Conservation (phyloP, 2,113 vertebrate species). For the Bujurquina vittata region DNA sequence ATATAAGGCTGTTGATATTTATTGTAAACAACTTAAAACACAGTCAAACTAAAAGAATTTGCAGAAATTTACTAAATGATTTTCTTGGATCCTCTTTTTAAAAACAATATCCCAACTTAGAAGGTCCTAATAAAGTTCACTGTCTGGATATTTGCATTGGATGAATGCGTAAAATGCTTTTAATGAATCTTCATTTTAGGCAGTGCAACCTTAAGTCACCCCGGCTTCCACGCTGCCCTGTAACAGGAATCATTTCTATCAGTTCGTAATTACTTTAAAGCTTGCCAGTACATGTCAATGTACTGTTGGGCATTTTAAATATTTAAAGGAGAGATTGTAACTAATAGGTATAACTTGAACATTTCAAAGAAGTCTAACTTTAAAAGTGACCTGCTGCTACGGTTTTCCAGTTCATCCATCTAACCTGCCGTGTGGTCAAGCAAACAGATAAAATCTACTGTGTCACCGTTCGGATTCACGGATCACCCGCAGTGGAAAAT, state of each 20-base stretch:
- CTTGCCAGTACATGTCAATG: conserved; percentile 45
- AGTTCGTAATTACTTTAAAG: conserved; percentile 11
- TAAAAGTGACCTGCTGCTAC: conserved; percentile 34
- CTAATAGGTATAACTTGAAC: conserved; percentile 52
- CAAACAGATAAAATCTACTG: conserved; percentile 43
- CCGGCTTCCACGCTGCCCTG: background rate
- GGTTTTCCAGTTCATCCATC: conserved; percentile 55
- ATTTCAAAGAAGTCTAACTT: conserved; percentile 33
- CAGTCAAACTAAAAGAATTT: too few relatives aligned
- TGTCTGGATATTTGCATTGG: background rate
- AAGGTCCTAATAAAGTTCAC: too few relatives aligned
- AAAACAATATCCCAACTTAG: background rate
- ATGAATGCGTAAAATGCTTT: background rate
- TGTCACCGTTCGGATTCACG: conserved; percentile 48
- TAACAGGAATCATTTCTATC: conserved; percentile 37
- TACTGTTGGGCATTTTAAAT: conserved; percentile 65
- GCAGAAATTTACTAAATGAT: background rate
- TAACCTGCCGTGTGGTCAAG: conserved; percentile 26
- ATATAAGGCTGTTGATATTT: too few relatives aligned
- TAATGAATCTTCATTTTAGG: background rate
- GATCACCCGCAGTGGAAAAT: conserved; percentile 66
- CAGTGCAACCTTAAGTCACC: conserved; percentile 20
- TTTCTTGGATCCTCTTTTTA: background rate
- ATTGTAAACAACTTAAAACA: too few relatives aligned
- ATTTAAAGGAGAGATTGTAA: conserved; percentile 58